A percentile compares a stretch with the other conserved stretches of the same genome.
phyloP scores from a whole-genome alignment of 23 tunicate species.

The Pegea sp. region DNA sequence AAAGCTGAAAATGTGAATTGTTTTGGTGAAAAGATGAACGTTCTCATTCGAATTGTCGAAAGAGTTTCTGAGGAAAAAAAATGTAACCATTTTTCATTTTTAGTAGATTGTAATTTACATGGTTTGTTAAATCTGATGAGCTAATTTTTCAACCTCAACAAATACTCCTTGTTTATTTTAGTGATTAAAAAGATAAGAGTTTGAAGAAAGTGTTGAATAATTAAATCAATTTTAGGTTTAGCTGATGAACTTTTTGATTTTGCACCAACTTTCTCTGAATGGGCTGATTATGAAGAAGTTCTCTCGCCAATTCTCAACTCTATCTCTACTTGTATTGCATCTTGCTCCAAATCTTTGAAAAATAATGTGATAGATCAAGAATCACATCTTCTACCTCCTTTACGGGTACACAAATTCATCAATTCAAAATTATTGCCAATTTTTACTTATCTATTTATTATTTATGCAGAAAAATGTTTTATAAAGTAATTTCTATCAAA shows the following conservation, averaged over 20 bases:
- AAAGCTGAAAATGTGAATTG: constrained; percentile 8
- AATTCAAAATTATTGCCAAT: no score
- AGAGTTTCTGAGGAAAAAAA: constrained; percentile 41
- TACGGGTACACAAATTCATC: constrained; percentile 42
- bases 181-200: no score
- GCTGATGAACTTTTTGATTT: constrained; percentile 41
- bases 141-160: no score
- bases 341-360: constrained; percentile 30
- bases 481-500: no score
- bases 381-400: constrained; percentile 23
- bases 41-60: constrained; percentile 40
- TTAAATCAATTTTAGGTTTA: no score
- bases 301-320: constrained; percentile 51
- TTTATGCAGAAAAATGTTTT: background rate
- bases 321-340: constrained; percentile 14
- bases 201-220: no score
- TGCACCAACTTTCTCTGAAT: constrained; percentile 43
- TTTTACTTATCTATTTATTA: background rate
- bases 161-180: no score
- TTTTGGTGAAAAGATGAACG: constrained; percentile 67
- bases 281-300: constrained; percentile 35
- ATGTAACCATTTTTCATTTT: constrained; percentile 15
- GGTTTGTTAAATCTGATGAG: no score
- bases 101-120: no score
- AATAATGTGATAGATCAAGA: constrained; percentile 22